phyloP scores from a whole-genome alignment of 2,113 vertebrate species.

The Chelonoidis abingdonii region DNA sequence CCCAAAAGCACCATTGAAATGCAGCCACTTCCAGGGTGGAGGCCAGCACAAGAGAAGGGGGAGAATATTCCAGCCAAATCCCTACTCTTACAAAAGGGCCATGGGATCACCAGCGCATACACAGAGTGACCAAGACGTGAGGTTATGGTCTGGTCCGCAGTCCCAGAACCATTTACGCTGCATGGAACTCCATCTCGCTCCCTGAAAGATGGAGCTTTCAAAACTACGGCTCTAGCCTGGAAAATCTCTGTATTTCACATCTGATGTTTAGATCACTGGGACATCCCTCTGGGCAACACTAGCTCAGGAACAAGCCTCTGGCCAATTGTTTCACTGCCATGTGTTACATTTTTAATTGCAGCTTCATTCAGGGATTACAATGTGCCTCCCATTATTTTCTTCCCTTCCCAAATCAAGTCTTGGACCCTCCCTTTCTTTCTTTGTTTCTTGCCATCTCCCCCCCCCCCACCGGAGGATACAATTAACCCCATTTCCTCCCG shows the following conservation, averaged over 20 bases:
- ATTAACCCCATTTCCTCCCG: background rate
- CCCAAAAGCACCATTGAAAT: too few relatives aligned
- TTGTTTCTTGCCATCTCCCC: background rate
- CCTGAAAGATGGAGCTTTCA: background rate
- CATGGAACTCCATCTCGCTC: background rate
- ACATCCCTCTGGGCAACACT: background rate
- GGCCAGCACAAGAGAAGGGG: background rate
- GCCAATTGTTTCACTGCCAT: background rate
- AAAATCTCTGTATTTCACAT: background rate
- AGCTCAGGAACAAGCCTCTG: background rate
- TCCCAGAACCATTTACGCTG: background rate
- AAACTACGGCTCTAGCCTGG: background rate
- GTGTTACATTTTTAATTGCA: background rate
- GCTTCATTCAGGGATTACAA: background rate
- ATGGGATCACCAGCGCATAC: background rate
- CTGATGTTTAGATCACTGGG: background rate
- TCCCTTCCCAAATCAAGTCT: background rate
- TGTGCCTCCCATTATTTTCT: background rate
- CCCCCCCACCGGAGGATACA: background rate
- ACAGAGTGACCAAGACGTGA: background rate
- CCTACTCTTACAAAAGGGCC: background rate
- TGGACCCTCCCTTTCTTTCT: rapidly evolving
- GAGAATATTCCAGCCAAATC: background rate
- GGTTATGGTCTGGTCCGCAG: background rate
- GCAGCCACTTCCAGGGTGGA: background rate